Evolutionary conservation across 2,113 vertebrate genomes (phyloP), one percentile per base, ranked within the genome.

Genomic region (Carassius carassius): DNA sequence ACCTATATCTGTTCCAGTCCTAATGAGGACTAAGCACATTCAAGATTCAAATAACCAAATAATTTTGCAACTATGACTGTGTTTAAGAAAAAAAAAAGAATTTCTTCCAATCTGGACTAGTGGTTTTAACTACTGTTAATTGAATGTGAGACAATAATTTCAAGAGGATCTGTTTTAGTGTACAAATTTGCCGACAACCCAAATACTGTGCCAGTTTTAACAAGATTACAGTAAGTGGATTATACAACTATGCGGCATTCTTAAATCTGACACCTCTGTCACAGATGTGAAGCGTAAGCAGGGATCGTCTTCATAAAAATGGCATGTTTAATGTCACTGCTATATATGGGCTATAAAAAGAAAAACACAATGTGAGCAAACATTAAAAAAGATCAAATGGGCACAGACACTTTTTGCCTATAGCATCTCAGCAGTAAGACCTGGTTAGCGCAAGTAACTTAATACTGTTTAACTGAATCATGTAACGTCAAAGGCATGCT

Each of bases 1-100:
- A 90, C 84, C 83, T 72, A 90, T 86, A 82, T 72, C 44, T 86
- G 29, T 82, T 85, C 86, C 74, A 9, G 75, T 51, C 21, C 54
- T 60, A 23, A 19, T 54, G 11, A 76, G 56, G 10, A 51, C 11
- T 32, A 19, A 7, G 8, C n/a, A 8, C 8, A 41, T 41, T 41
- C 41, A 41, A 41, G 41, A 21, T 23, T n/a, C 17, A 60, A 78
- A 37, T 13, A 56, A 56, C 1, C 19, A 4, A 37, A 23, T 21
- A 1, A 8, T 23, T 78, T 51, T 13, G 25, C 9, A 10, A 0
- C 49, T 44, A 44, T 44, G 41, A 44, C 41, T 44, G 9, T 10
- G 41, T 44, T 74, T 49, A 74, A 51, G 41, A 41, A 19, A 5
- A 5, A 37, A 44, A 47, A 23, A 47, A 14, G 4, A 63, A 13